A percentile compares a stretch with the other conserved stretches of the same genome.
Conservation (phyloP, 2,888 invertebrate genomes). For the Patella caerulea region DNA sequence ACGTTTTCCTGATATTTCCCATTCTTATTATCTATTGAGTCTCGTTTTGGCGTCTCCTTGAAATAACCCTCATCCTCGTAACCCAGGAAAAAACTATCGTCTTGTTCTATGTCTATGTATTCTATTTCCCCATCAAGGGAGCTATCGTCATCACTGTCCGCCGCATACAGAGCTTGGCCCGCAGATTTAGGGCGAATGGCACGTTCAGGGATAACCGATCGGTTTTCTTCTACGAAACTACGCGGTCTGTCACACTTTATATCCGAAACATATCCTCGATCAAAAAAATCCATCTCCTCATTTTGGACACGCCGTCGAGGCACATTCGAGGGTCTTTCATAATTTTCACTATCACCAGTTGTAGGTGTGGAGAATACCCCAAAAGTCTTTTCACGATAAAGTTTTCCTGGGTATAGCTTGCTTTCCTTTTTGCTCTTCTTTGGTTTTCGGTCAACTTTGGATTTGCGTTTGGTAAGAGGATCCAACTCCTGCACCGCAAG, state of each 20-base stretch:
- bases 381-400: not conserved
- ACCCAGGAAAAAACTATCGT: not conserved
- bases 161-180: not conserved
- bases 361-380: not conserved
- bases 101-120: not conserved
- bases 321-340: not conserved
- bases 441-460: not conserved
- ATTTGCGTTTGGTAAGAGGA: not conserved
- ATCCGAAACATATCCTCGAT: not conserved
- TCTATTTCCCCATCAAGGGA: not conserved
- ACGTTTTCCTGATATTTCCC: not conserved
- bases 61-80: too few relatives aligned
- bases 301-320: not conserved
- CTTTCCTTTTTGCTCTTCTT: not conserved
- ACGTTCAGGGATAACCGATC: not conserved
- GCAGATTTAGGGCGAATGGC: not conserved
- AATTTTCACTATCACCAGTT: not conserved
- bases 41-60: not conserved
- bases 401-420: not conserved
- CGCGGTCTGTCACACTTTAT: not conserved
- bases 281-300: not conserved
- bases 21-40: not conserved
- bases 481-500: not conserved
- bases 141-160: constrained; percentile 1
- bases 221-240: not conserved